Base-by-base conservation (phyloP, 1,140 invertebrate genomes). In the Panonychus citri region DNA sequence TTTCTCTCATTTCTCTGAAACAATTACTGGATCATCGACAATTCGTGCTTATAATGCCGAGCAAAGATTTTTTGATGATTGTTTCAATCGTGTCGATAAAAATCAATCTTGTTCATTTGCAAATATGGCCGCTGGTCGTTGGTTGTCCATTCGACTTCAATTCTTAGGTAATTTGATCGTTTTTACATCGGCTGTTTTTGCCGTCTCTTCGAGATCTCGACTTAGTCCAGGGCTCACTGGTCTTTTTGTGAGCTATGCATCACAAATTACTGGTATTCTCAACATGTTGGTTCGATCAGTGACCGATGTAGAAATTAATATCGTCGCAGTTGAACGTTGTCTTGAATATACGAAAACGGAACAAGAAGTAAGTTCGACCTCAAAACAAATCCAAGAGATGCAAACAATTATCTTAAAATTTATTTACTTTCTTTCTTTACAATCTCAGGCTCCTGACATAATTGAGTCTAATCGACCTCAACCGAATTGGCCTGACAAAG, bases 31-130 rank as follows among this genome's bases (percentile, higher is more conserved):
- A 0, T 64, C 68, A 1, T 58, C 60, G 17, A 68, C 63, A 3
- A 72, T 71, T 53, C 49, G 69, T 49, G 70, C 70, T 2, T 73
- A 64, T 54, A 57, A 59, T 12, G 62, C 59, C 15, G 56, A 62
- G 10, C 57, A 67, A 15, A 53, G 62, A 4, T 73, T 71, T 55
- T 59, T 72, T 4, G 19, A 42, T 2, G 26, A 59, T 67, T 48
- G 52, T 60, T 13, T 68, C 63, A 57, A 66, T 74, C 10, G 66
- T 61, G 68, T 79, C 2, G 72, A 89, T 71, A 77, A 80, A 64
- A 88, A 88, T 73, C 83, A 88, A 72, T 73, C 81, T 28, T 85
- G 82, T 66, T 86, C 84, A 68, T 87, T 82, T 70, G 82, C 84
- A 1, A 82, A 51, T 19, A 46, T 57, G 52, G 54, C 40, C 15